Evolutionary conservation across 2,888 invertebrate species (phyloP).

Genomic region (Pemphredon lugubris): DNA sequence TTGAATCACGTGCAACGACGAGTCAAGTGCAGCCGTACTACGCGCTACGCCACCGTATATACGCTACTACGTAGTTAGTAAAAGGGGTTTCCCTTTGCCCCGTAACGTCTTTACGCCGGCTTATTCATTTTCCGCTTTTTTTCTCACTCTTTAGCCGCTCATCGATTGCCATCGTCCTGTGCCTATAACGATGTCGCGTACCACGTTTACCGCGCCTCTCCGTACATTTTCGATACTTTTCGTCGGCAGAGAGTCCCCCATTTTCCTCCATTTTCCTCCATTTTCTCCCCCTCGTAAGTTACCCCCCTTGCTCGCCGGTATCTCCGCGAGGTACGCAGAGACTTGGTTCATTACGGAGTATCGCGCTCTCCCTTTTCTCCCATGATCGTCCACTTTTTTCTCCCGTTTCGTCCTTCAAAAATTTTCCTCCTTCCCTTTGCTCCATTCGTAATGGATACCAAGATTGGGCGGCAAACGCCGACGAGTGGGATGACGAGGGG

Average conservation of each 20-base stretch:
- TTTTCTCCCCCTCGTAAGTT: background rate
- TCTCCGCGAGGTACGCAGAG: background rate
- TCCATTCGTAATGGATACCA: slow-evolving; percentile 52
- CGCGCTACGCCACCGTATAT: slow-evolving; percentile 45
- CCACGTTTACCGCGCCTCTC: slow-evolving; percentile 15
- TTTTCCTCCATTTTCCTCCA: background rate
- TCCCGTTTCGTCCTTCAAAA: too few species aligned
- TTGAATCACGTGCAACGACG: slow-evolving; percentile 70
- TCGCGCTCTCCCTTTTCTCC: background rate
- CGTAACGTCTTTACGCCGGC: background rate
- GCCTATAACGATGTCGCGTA: slow-evolving; percentile 33
- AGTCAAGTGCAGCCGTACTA: slow-evolving; percentile 64
- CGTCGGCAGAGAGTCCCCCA: too few species aligned
- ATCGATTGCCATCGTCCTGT: slow-evolving; percentile 43
- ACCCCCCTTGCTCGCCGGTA: background rate
- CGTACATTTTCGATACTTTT: background rate
- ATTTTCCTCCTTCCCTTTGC: slow-evolving; percentile 17
- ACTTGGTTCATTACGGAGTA: too few species aligned
- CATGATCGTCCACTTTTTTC: background rate
- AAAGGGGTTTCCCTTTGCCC: slow-evolving; percentile 31
- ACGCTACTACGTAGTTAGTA: slow-evolving; percentile 43
- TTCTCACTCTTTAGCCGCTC: background rate
- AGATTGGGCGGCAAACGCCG: slow-evolving; percentile 60
- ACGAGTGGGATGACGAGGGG: slow-evolving; percentile 55
- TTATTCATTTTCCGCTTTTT: too few species aligned